Conservation (phyloP, 2,797 vertebrate species). For the Lepilemur ruficaudatus region DNA sequence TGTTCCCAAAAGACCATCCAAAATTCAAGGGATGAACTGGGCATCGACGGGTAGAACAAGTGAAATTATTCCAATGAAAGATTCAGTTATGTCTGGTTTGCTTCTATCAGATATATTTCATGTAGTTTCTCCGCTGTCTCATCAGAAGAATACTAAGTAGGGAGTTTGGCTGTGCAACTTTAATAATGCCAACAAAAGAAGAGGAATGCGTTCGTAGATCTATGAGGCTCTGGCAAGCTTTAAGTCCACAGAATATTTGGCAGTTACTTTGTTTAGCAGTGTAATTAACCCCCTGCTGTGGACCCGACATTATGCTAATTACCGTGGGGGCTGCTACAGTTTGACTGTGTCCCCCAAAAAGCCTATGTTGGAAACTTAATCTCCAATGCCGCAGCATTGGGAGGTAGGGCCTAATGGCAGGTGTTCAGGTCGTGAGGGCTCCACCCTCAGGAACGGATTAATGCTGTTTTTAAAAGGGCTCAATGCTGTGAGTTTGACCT, state of each 20-base stretch:
- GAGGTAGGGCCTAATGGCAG: background rate
- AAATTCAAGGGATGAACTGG: slow-evolving; percentile 19
- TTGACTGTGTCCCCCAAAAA: background rate
- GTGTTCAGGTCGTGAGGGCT: background rate
- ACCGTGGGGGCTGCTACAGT: background rate
- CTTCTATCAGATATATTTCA: background rate
- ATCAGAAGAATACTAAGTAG: slow-evolving; percentile 28
- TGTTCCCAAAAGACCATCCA: background rate
- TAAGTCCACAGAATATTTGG: background rate
- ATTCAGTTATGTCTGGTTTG: slow-evolving; percentile 39
- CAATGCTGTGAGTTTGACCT: background rate
- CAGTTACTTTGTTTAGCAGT: background rate
- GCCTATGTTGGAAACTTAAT: background rate
- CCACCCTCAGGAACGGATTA: background rate
- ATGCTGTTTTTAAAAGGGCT: background rate
- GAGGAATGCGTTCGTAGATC: background rate
- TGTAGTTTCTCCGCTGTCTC: slow-evolving; percentile 5
- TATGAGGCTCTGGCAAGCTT: background rate
- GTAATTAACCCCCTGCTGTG: background rate
- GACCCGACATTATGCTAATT: background rate
- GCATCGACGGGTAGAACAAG: slow-evolving; percentile 3
- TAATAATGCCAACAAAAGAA: background rate
- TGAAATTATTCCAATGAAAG: slow-evolving; percentile 56
- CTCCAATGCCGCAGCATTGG: background rate
- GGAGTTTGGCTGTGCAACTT: background rate